phyloP scores from a whole-genome alignment of 92 coral and sea anemone species.

The Muricea muricata region DNA sequence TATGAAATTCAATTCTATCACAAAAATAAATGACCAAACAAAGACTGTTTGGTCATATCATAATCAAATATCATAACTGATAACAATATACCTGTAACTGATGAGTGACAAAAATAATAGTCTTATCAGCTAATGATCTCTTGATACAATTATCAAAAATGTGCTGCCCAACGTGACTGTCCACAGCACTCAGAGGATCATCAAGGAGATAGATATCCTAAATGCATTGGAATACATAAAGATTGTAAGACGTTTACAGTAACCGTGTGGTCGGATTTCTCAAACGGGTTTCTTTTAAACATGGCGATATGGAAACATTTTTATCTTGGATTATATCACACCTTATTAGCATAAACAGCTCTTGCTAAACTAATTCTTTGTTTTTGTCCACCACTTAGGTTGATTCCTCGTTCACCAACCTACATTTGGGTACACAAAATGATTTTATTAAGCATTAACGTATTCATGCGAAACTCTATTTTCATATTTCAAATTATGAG shows the following conservation, averaged over 20 bases:
- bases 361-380: conserved; percentile 92
- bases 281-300: too few species aligned
- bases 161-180: conserved; percentile 94
- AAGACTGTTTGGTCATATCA: conserved; percentile 1
- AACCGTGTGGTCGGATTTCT: too few species aligned
- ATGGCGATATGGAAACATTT: too few species aligned
- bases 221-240: background rate
- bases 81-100: conserved; percentile 81
- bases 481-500: too few species aligned
- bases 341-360: conserved; percentile 91
- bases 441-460: background rate
- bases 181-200: conserved; percentile 96
- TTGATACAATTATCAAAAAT: conserved; percentile 89
- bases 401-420: conserved; percentile 96
- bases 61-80: background rate
- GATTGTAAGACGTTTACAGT: too few species aligned
- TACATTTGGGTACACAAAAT: background rate
- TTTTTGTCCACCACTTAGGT: conserved; percentile 94
- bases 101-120: conserved; percentile 89
- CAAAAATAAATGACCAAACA: too few species aligned
- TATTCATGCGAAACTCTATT: too few species aligned
- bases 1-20: too few species aligned
- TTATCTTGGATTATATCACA: too few species aligned
- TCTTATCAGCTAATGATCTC: conserved; percentile 82
- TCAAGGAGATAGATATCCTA: conserved; percentile 88